Conservation (phyloP, 2,888 invertebrate species). For the Anthoptus insignis region DNA sequence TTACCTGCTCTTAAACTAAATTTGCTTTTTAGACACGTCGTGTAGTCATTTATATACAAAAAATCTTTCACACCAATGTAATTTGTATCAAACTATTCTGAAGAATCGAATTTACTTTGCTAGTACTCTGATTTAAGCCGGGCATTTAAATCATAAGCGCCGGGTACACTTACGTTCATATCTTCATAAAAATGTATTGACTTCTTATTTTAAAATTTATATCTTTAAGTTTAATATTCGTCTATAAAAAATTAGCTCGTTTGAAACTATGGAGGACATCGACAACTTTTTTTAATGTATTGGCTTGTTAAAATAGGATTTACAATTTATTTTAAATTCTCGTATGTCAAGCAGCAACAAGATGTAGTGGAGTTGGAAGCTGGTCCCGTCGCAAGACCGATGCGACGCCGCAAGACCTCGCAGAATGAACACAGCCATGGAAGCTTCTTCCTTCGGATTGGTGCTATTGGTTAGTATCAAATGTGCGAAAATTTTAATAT, state of each 20-base stretch:
- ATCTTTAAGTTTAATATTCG: no score
- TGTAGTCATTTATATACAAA: conserved; percentile 11
- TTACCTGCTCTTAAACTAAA: conserved; percentile 63
- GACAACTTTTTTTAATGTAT: neutral
- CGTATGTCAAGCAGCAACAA: conserved; percentile 74
- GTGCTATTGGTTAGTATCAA: conserved; percentile 93
- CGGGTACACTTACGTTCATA: neutral
- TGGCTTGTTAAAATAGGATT: conserved; percentile 3
- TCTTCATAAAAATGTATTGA: neutral
- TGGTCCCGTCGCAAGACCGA: conserved; percentile 88
- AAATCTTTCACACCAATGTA: neutral
- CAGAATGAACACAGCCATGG: conserved; percentile 97
- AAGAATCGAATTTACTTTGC: conserved; percentile 12
- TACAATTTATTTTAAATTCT: neutral
- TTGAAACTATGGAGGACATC: neutral
- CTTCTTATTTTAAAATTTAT: neutral
- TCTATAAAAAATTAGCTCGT: conserved; percentile 2
- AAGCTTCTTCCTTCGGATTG: conserved; percentile 97
- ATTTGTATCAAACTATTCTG: neutral
- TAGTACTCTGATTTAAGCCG: conserved; percentile 3
- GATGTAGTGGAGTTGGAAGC: conserved; percentile 91
- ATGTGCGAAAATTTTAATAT: neutral
- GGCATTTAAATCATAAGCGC: neutral
- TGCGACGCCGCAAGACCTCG: conserved; percentile 94
- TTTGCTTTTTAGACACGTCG: conserved; percentile 59